Percentiles rank a stretch among this genome's conserved stretches.
Evolutionary conservation across 2,797 vertebrate genomes (phyloP).

Genomic region (Distichodus sexfasciatus): DNA sequence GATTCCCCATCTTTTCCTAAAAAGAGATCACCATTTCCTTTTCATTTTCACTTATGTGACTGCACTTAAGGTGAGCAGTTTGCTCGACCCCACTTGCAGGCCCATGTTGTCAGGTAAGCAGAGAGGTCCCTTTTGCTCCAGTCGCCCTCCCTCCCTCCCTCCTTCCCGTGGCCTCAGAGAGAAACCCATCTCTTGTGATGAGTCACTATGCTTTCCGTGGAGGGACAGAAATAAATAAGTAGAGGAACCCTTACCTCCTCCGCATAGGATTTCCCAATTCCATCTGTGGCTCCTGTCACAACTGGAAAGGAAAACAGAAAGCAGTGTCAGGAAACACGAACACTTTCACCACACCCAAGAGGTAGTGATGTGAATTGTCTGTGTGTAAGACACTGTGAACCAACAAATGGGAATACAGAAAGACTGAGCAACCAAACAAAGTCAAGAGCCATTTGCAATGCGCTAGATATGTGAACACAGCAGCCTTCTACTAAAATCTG

Average conservation of each 20-base stretch:
- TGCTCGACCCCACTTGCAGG: neutral
- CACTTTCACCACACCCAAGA: neutral
- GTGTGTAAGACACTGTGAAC: neutral
- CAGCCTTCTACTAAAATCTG: neutral
- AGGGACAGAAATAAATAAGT: conserved; percentile 60
- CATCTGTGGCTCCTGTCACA: conserved; percentile 94
- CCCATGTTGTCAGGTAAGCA: conserved; percentile 22
- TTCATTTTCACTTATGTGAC: neutral
- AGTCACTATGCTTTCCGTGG: conserved; percentile 64
- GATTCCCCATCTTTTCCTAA: too few species aligned
- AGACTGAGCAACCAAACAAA: neutral
- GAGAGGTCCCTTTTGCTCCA: conserved; percentile 34
- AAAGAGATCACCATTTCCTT: neutral
- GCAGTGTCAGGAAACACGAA: conserved; percentile 2
- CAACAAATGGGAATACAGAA: neutral
- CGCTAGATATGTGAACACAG: neutral
- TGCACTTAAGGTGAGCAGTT: neutral
- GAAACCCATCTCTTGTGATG: conserved; percentile 55
- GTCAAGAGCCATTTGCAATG: neutral
- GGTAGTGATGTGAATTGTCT: neutral
- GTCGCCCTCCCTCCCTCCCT: conserved; percentile 55
- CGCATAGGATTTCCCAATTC: conserved; percentile 95
- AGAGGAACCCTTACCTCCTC: conserved; percentile 83
- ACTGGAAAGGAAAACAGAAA: conserved; percentile 70
- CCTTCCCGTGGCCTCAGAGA: conserved; percentile 54